Percentiles rank a stretch among this genome's conserved stretches.
phyloP scores from a whole-genome alignment of 2,113 vertebrate species.

The Acanthochromis polyacanthus region DNA sequence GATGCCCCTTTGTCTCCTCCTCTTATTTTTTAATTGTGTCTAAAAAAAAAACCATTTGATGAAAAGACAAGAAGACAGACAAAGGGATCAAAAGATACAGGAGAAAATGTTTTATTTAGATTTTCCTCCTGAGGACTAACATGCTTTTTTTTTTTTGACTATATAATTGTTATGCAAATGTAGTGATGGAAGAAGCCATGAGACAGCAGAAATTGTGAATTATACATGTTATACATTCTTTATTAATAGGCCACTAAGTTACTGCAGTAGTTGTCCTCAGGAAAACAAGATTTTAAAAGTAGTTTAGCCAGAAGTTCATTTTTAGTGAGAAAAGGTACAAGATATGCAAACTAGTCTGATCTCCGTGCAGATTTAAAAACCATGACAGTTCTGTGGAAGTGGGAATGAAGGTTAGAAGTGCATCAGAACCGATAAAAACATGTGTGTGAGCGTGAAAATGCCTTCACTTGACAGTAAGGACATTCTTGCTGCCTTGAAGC shows the following conservation, averaged over 20 bases:
- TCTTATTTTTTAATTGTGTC: background rate
- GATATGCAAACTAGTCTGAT: no score
- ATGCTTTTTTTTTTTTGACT: constrained; percentile 1
- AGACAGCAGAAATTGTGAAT: constrained; percentile 36
- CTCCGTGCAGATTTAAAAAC: background rate
- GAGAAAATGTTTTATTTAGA: constrained; percentile 17
- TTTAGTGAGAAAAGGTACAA: no score
- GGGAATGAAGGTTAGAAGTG: no score
- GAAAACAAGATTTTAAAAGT: constrained; percentile 23
- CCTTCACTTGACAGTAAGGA: background rate
- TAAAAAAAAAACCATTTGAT: background rate
- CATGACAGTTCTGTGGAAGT: no score
- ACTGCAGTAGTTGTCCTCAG: constrained; percentile 2
- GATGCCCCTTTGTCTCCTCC: background rate
- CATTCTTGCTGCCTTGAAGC: background rate
- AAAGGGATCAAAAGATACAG: background rate
- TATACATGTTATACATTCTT: constrained; percentile 48
- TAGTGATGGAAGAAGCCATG: constrained; percentile 6
- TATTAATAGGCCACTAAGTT: constrained; percentile 41
- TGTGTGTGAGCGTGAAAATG: no score
- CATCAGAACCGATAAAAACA: background rate
- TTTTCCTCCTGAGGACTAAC: background rate
- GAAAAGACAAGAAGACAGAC: background rate
- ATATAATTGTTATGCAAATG: constrained; percentile 25
- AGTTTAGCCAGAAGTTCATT: constrained; percentile 5